Conservation (phyloP, 2,113 vertebrate genomes). For the Tragulus kanchil region DNA sequence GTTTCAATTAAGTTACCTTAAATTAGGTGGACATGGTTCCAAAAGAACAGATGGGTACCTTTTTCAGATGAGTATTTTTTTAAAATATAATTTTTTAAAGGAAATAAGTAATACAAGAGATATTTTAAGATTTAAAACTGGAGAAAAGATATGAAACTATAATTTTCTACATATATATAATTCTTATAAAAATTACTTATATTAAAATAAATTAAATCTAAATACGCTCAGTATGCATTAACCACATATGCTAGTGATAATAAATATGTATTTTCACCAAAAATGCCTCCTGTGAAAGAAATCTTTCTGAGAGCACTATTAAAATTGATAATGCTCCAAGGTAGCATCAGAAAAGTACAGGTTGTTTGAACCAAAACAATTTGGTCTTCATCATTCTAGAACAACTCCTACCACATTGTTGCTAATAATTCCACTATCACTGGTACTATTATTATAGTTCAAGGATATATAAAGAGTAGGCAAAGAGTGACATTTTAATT, state of each 20-base stretch:
- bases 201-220: background rate
- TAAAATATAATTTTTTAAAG: background rate
- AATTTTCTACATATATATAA: background rate
- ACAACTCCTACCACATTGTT: background rate
- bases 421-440: background rate
- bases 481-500: background rate
- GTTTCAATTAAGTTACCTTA: constrained; percentile 79
- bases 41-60: background rate
- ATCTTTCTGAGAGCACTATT: background rate
- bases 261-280: background rate
- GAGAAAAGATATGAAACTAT: background rate
- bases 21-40: constrained; percentile 67
- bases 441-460: background rate
- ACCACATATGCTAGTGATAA: background rate
- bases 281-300: background rate
- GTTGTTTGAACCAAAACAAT: background rate
- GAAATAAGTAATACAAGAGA: background rate
- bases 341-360: background rate
- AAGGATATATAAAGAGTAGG: background rate
- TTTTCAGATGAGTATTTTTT: background rate
- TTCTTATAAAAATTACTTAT: background rate
- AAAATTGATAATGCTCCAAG: background rate
- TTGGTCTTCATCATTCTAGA: background rate
- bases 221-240: background rate
- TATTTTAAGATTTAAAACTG: background rate